A percentile compares a stretch with the other conserved stretches of the same genome.
Conservation (phyloP, 1,140 invertebrate genomes). For the Druon quercuslanigerum region DNA sequence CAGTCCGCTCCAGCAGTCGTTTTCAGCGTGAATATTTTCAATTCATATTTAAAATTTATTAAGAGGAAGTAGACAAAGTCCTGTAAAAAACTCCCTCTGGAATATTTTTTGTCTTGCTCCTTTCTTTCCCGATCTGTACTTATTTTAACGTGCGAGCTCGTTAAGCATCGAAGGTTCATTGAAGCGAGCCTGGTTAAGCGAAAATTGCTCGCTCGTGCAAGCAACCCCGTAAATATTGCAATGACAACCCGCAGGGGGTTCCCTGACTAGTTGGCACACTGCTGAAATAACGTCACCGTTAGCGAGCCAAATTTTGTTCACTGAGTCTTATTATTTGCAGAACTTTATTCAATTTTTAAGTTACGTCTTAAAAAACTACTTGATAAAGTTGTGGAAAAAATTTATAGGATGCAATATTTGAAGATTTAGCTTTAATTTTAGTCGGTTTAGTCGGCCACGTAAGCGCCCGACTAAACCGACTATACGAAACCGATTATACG, state of each 20-base stretch:
- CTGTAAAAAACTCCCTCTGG: not conserved
- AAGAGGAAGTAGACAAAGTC: not conserved
- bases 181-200: constrained; percentile 59
- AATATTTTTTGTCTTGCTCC: constrained; percentile 25
- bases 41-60: not conserved
- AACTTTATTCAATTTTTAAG: too few species aligned
- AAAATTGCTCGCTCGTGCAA: constrained; percentile 62
- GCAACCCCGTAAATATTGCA: constrained; percentile 60
- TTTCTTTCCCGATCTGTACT: constrained; percentile 44
- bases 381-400: too few species aligned
- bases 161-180: constrained; percentile 57
- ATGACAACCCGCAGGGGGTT: constrained; percentile 52
- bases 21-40: too few species aligned
- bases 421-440: too few species aligned
- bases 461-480: too few species aligned
- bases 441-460: too few species aligned
- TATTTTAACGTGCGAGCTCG: constrained; percentile 57
- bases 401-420: too few species aligned
- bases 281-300: constrained; percentile 24
- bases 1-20: too few species aligned
- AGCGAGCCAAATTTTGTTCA: constrained; percentile 30
- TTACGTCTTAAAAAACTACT: too few species aligned
- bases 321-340: not conserved
- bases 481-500: too few species aligned
- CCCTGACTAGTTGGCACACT: constrained; percentile 40